Percentiles rank a stretch among this genome's conserved stretches.
Evolutionary conservation across 2,113 vertebrate species (phyloP).

Genomic region (Pelodiscus sinensis): DNA sequence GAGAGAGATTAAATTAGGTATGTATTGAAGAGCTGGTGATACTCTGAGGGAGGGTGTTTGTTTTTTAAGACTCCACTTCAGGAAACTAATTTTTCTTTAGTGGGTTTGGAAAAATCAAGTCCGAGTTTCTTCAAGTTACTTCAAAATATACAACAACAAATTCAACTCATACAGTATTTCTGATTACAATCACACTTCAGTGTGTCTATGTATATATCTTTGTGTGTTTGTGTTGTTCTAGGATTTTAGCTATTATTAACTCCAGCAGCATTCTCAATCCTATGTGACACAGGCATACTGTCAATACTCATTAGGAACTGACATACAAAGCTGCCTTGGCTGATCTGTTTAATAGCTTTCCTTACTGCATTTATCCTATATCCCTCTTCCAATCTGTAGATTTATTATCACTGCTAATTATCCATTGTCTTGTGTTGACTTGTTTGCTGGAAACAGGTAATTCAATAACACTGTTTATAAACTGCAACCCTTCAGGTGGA

Average conservation of each 20-base stretch:
- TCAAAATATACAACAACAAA: background rate
- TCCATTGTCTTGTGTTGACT: conserved; percentile 13
- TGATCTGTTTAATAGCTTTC: conserved; percentile 51
- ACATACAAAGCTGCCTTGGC: conserved; percentile 37
- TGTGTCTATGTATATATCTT: background rate
- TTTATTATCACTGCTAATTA: conserved; percentile 59
- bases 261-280: background rate
- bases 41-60: background rate
- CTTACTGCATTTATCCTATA: conserved; percentile 31
- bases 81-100: background rate
- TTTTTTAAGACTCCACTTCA: background rate
- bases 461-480: conserved; percentile 26
- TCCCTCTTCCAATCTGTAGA: conserved; percentile 33
- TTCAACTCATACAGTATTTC: background rate
- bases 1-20: background rate
- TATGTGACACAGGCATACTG: conserved; percentile 11
- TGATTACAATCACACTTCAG: background rate
- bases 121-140: background rate
- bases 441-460: conserved; percentile 36
- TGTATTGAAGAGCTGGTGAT: background rate
- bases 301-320: conserved; percentile 43
- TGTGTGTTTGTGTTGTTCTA: background rate
- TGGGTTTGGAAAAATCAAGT: background rate
- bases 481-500: background rate
- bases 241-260: background rate